These are phyloP conservation scores for Poecilia picta DNA, from an alignment of 2,797 vertebrate species.

Conservation along the genomic window DNA sequence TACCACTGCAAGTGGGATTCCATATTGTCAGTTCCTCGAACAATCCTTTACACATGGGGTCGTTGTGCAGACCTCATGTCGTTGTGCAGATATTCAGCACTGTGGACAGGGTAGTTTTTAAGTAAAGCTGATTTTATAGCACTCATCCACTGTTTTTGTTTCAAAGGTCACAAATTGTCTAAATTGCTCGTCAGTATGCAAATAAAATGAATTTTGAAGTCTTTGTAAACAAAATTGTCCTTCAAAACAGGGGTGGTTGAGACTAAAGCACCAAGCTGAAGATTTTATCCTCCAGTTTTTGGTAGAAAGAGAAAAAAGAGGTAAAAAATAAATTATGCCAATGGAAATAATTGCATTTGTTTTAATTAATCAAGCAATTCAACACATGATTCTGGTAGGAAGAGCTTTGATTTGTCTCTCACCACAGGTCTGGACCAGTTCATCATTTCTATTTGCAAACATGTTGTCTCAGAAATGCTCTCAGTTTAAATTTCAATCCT, in stretches of 20 bases:
- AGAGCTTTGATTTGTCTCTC: not conserved
- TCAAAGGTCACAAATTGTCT: not conserved
- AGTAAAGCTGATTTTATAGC: not conserved
- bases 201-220: no score
- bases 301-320: no score
- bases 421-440: not conserved
- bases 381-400: not conserved
- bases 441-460: not conserved
- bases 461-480: not conserved
- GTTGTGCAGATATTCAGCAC: not conserved
- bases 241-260: no score
- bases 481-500: not conserved
- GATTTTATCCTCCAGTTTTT: no score
- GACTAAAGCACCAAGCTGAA: no score
- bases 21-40: not conserved
- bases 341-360: no score
- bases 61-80: not conserved
- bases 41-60: not conserved
- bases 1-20: not conserved
- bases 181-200: not conserved
- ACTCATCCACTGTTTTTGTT: not conserved
- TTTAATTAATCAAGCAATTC: no score
- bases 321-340: no score
- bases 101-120: not conserved
- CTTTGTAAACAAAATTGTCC: no score